Evolutionary conservation across 1,140 invertebrate species (phyloP), one percentile per base, ranked within the genome.

Genomic region (Zaprionus ornatus): DNA sequence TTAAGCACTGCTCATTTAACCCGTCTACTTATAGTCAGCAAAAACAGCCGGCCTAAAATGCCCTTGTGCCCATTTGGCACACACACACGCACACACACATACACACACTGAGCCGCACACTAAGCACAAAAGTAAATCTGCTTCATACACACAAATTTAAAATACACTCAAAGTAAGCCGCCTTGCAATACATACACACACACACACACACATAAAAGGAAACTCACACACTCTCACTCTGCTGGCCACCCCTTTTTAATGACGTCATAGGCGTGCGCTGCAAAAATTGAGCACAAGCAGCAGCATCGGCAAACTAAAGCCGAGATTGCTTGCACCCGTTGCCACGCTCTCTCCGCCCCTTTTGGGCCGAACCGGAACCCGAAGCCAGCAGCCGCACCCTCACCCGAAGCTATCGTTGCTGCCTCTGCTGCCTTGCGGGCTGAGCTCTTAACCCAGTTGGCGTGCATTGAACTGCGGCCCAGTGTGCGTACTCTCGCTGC

Each of bases 241-340:
- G 40, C 40, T 17, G 6, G 32, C 13, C 42, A 61, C 55, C 45
- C 59, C 59, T 69, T 75, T 90, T 71, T 79, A 79, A 77, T 90
- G 85, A 90, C 85, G 85, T 90, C 85, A 88, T 84, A 90, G 85
- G 74, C 74, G 74, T 35, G 63, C 25, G 63, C 75, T 74, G 75
- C 75, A 74, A 59, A 65, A 56, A 57, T 67, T 40, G 67, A 40
- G 74, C 69, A 75, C 35, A 59, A 42, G 56, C n/a, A 54, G 50
- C 60, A 15, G 23, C 35, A 57, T 12, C 50, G 23, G 63, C 25
- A 62, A 40, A 61, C 59, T 21, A 45, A 35, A 64, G 29, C 64
- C 27, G 37, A 55, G 40, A 64, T 35, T 25, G 27, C 12, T 5
- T 25, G 17, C 21, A 13, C 19, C 19, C 23, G 1, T 7, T 3